Evolutionary conservation across 2,797 vertebrate genomes (phyloP).

Genomic region (Spinus pinus): DNA sequence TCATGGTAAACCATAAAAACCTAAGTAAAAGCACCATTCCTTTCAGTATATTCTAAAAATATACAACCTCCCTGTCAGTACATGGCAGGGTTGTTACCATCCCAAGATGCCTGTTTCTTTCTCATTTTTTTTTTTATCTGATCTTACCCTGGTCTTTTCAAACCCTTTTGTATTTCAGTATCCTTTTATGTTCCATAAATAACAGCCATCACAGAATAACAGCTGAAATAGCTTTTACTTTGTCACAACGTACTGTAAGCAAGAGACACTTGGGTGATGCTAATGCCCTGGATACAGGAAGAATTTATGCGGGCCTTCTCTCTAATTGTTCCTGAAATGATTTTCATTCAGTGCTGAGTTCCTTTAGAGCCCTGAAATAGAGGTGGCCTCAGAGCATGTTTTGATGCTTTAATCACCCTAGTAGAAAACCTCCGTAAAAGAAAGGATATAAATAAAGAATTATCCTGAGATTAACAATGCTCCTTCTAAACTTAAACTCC

Average conservation of each 20-base stretch:
- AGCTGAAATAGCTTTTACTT: slow-evolving; percentile 77
- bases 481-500: background rate
- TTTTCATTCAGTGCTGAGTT: slow-evolving; percentile 25
- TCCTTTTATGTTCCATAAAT: slow-evolving; percentile 80
- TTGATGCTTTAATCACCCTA: background rate
- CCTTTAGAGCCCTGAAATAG: slow-evolving; percentile 15
- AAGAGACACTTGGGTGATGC: slow-evolving; percentile 63
- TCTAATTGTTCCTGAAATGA: slow-evolving; percentile 65
- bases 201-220: slow-evolving; percentile 64
- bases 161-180: slow-evolving; percentile 76
- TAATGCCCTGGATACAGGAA: slow-evolving; percentile 1
- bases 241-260: slow-evolving; percentile 70
- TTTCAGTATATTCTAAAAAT: slow-evolving; percentile 88
- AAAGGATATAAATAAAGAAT: background rate
- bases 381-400: slow-evolving; percentile 22
- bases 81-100: slow-evolving; percentile 78
- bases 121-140: slow-evolving; percentile 76
- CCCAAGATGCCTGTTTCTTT: slow-evolving; percentile 76
- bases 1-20: slow-evolving; percentile 87
- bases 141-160: slow-evolving; percentile 76
- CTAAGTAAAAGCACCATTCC: slow-evolving; percentile 86
- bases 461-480: slow-evolving; percentile 18
- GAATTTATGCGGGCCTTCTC: slow-evolving; percentile 52
- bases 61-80: slow-evolving; percentile 81
- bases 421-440: background rate